A percentile compares a stretch with the other conserved stretches of the same genome.
These are phyloP conservation scores for Quiscalus mexicanus DNA, from an alignment of 2,113 vertebrate species.

Conservation along the genomic window DNA sequence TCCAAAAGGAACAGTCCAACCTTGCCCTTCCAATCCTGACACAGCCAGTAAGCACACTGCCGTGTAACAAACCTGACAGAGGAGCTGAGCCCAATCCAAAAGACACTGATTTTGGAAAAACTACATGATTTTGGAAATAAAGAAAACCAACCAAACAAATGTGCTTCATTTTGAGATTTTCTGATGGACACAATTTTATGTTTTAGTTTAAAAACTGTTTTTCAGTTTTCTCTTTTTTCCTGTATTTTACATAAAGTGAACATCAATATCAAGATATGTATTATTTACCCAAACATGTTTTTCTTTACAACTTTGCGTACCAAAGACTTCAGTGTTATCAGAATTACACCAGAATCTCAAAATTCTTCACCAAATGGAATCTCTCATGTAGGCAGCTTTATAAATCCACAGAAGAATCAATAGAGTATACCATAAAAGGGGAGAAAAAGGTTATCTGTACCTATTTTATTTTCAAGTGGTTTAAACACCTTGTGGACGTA, in stretches of 20 bases:
- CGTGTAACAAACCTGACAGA: not conserved
- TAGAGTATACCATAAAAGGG: not conserved
- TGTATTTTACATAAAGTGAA: not conserved
- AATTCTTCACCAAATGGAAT: not conserved
- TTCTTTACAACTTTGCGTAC: not conserved
- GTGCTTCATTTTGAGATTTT: not conserved
- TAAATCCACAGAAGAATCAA: not conserved
- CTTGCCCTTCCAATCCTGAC: not conserved
- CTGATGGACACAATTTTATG: not conserved
- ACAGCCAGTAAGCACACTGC: not conserved
- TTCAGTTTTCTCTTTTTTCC: not conserved
- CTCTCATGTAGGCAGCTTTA: not conserved
- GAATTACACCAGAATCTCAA: not conserved
- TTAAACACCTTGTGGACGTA: not conserved
- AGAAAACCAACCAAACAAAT: not conserved
- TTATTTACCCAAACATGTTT: not conserved
- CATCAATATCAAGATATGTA: not conserved
- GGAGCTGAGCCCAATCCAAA: not conserved
- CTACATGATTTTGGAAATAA: not conserved
- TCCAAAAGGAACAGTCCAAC: not conserved
- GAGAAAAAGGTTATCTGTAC: not conserved
- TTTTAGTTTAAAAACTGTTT: not conserved
- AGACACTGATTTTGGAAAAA: not conserved
- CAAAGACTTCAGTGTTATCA: not conserved
- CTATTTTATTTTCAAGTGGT: not conserved